Base-by-base conservation (phyloP, 2,888 invertebrate genomes). In the Dryocosmus kuriphilus region DNA sequence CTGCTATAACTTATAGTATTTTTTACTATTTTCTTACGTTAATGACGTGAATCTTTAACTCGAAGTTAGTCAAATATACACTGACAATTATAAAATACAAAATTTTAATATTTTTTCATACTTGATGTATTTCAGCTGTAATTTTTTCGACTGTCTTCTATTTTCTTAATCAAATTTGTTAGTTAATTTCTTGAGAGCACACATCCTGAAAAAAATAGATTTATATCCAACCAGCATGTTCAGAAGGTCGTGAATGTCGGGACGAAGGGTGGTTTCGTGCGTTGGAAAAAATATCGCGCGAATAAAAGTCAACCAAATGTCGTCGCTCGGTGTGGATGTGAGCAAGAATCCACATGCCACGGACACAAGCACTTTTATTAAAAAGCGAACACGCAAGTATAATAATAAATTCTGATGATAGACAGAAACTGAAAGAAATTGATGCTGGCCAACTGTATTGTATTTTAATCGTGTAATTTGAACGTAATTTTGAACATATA, bases 281-380 rank as follows among this genome's bases (percentile, higher is more conserved):
- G 22, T 35, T n/a, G 35, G 38, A 22, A 63, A 63, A 63, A 63
- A 63, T 63, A 63, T 65, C 22, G 38, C 65, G 9, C 38, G 22
- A 65, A 65, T 65, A 38, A 65, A 65, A 65, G 35, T 65, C 65
- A 65, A 38, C 38, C 22, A 22, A 65, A 38, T 65, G 38, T 38
- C 65, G 14, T 65, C 38, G 22, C 22, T n/a, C 14, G 38, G 11
- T 62, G n/a, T 65, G 22, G 38, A 38, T 38, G 24, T 65, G 65
- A 65, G 24, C 24, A 14, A 1, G 24, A 24, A 57, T 57, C 27
- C 24, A 57, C 57, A 24, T n/a, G 1, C n/a, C 51, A n/a, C 51
- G n/a, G 32, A 62, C 2, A 30, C 62, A 62, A 6, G n/a, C 30
- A 62, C 11, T 32, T 22, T 62, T 32, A 62, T 62, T 62, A 62